Evolutionary conservation across 1,140 invertebrate genomes (phyloP), one percentile per base, ranked within the genome.

Genomic region (Samia ricini): DNA sequence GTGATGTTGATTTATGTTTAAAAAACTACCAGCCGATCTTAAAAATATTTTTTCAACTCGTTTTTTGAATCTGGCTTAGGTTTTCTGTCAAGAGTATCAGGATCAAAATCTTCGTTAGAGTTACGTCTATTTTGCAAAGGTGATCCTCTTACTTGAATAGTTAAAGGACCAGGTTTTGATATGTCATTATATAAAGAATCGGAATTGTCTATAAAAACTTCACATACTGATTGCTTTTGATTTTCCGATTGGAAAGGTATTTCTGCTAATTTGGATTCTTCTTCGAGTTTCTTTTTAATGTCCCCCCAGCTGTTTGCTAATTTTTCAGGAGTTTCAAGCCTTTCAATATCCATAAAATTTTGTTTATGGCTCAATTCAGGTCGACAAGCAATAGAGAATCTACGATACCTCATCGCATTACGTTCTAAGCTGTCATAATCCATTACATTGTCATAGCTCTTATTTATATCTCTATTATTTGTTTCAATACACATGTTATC

Each of bases 81-180:
- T 79, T 96, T 96, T 19, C 95, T 91, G 74, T 97, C 96, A 19
- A 97, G 81, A 1, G 96, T 97, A 71, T 97, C 96, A 0, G 95
- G 95, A 76, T 97, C 96, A 75, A 96, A 97, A 61, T 93, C 92
- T 65, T 96, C 95, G 10, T 65, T 76, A 23, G 72, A 64, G 12
- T 77, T 82, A 59, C 64, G 68, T 60, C 77, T 81, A 56, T 72
- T 79, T 69, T 82, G 83, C 57, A 88, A 54, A 8, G 94, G 91
- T 3, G 94, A 94, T 51, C 95, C 95, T 68, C 94, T 91, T 0
- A 95, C 94, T 81, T 95, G 92, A 63, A 96, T 96, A 2, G 95
- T 94, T 29, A 96, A 77, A 36, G 94, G 93, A 2, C 95, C 94
- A 0, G 93, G 93, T 73, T 93, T 93, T 62, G 93, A 91, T 0